Conservation (phyloP, 2,888 invertebrate species). For the Cheilosia variabilis region DNA sequence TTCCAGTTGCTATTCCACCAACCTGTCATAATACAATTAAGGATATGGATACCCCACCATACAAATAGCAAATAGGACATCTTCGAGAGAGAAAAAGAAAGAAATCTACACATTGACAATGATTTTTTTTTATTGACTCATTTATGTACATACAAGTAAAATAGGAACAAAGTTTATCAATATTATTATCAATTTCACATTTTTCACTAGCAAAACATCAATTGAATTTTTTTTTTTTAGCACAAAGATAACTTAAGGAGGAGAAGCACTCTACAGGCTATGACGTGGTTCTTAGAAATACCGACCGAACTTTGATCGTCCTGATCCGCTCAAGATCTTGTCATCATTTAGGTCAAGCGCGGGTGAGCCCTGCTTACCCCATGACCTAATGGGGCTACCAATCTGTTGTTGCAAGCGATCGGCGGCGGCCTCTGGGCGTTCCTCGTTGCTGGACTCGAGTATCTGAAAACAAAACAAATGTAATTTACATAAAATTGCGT, state of each 20-base stretch:
- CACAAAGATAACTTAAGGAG: slow-evolving; percentile 57
- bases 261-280: slow-evolving; percentile 19
- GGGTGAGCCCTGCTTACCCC: slow-evolving; percentile 78
- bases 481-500: neutral
- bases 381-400: slow-evolving; percentile 61
- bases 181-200: slow-evolving; percentile 75
- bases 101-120: slow-evolving; percentile 55
- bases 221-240: slow-evolving; percentile 43
- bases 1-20: neutral
- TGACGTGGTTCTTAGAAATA: slow-evolving; percentile 40
- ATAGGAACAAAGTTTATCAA: slow-evolving; percentile 74
- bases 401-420: slow-evolving; percentile 70
- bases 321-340: slow-evolving; percentile 57
- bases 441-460: slow-evolving; percentile 83
- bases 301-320: slow-evolving; percentile 70
- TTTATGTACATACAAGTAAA: slow-evolving; percentile 73
- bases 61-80: too few relatives aligned
- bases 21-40: slow-evolving; percentile 31
- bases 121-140: slow-evolving; percentile 50
- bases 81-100: slow-evolving; percentile 56
- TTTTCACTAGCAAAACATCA: slow-evolving; percentile 63
- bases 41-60: slow-evolving; percentile 4
- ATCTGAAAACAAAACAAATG: slow-evolving; percentile 78
- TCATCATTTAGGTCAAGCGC: slow-evolving; percentile 76
- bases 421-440: slow-evolving; percentile 76